These are phyloP conservation scores for Dyspetes luteomarginatus DNA, from an alignment of 2,888 invertebrate species.

Conservation along the genomic window DNA sequence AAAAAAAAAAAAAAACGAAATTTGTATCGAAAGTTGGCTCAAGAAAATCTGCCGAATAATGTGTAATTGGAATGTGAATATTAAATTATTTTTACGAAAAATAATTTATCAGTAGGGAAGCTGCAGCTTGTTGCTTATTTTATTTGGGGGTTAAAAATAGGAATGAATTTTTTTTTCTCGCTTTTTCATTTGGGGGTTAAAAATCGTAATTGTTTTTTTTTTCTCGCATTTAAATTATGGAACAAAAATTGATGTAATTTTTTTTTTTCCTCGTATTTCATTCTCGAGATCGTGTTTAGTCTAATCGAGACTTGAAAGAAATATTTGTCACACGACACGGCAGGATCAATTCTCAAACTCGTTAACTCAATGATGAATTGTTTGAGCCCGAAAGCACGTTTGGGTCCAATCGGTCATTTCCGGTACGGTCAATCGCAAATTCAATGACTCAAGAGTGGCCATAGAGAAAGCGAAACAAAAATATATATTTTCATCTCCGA, in stretches of 20 bases:
- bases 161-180: too few species aligned
- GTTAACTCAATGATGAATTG: not conserved
- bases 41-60: too few species aligned
- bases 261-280: not conserved
- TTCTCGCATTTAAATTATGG: too few species aligned
- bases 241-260: too few species aligned
- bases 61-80: too few species aligned
- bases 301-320: not conserved
- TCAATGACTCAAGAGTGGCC: not conserved
- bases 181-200: too few species aligned
- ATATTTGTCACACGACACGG: slow-evolving; percentile 6
- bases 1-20: too few species aligned
- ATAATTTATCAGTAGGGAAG: too few species aligned
- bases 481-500: slow-evolving; percentile 2
- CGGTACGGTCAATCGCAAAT: slow-evolving; percentile 8
- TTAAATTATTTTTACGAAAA: too few species aligned
- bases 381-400: slow-evolving; percentile 41
- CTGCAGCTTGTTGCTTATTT: too few species aligned
- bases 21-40: not conserved
- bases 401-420: slow-evolving; percentile 29
- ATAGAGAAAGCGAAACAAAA: not conserved
- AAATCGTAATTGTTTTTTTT: too few species aligned
- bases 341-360: not conserved
- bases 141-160: too few species aligned
- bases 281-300: not conserved